Evolutionary conservation across 1,140 invertebrate species (phyloP), one percentile per base, ranked within the genome.

Genomic region (Meteorus sp.): DNA sequence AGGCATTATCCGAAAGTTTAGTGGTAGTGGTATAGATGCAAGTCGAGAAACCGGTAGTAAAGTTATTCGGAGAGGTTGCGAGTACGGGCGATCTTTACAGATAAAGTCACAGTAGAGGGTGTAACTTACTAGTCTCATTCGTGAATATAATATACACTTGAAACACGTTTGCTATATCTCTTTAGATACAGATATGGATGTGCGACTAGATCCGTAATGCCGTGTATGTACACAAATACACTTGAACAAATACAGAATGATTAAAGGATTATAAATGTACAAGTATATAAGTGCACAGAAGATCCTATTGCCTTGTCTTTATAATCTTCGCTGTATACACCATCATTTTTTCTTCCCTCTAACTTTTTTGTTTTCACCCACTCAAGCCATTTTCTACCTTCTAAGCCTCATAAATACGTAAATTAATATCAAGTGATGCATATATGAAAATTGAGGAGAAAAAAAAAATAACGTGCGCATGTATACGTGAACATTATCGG

Each of bases 41-140:
- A 69, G 63, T 61, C 60, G 63, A 72, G 69, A 72, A 76, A 73
- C 72, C 69, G 74, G 76, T 77, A 78, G 76, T 79, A 78, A 78
- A 78, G 73, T 76, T 73, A 76, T 74, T 73, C 68, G 71, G 61
- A 64, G 66, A 63, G 57, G 50, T 39, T 39, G 3, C 15, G 58
- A 41, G 33, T 39, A 54, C 55, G 29, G 60, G 61, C 69, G 74
- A 78, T 78, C 71, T 70, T 70, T 60, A 66, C 64, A 67, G 75
- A 78, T 78, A 79, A 79, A 67, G 64, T 60, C 69, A 62, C n/a
- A n/a, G n/a, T n/a, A 63, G 69, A 56, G 77, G 75, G 76, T 78
- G 75, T 78, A 78, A 78, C 75, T 78, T 78, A 78, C 75, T 74
- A 69, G 71, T 63, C 50, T 72, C 68, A 63, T 55, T 33, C 20